Evolutionary conservation across 2,888 invertebrate genomes (phyloP), one percentile per base, ranked within the genome.

Genomic region (Rhopalosiphum nymphaeae): DNA sequence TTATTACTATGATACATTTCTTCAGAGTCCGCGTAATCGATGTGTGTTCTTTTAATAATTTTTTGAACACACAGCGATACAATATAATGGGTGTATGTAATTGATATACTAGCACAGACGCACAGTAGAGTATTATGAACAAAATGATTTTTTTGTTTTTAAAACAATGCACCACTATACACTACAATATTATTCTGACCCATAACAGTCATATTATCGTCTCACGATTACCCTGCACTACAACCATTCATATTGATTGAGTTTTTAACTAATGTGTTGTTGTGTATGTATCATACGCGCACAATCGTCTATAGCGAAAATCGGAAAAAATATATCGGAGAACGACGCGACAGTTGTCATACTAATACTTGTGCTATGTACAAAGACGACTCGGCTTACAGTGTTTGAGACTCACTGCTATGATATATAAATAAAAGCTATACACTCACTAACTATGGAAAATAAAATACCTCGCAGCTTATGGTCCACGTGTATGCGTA

Each of bases 131-230:
- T 44, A 56, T 42, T 42, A 42, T 56, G 10, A 26, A 44, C 44
- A 44, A 44, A 85, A 85, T 44, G 0, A 10, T 44, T 85, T 85
- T 84, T 85, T 42, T 85, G 26, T 53, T 36, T 25, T 44, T 56
- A 84, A 57, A 86, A n/a, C 36, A 91, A 57, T n/a, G 91, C 91
- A 92, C 86, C 57, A 61, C 61, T 49, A 16, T 53, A n/a, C 78
- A 78, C 78, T 21, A 42, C 36, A 26, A 44, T 21, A 26, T 86
- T 92, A 26, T 86, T 92, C 61, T 92, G 91, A 57, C 86, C 91
- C 86, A 86, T 91, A 56, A 91, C 29, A 25, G 57, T 85, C 11
- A 86, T 86, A 46, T 46, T 86, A 16, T 46, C 36, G 67, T n/a
- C n/a, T n/a, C n/a, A 16, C n/a, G n/a, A 67, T 67, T 36, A 36